Evolutionary conservation across 2,113 vertebrate genomes (phyloP), one percentile per base, ranked within the genome.

Genomic region (Lepidothrix coronata): DNA sequence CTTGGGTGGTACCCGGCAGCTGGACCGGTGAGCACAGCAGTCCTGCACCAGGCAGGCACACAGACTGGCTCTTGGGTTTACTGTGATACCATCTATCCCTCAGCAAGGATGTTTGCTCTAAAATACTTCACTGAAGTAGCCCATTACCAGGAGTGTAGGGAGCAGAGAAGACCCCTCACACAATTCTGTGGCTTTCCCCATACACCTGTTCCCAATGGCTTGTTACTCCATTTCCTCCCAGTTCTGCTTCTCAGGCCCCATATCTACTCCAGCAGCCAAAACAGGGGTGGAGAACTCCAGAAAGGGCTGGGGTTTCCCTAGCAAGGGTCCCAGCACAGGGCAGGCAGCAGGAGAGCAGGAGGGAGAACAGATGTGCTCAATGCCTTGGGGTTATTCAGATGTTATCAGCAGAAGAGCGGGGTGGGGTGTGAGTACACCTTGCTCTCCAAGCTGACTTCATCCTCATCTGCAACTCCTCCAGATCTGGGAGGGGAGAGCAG

Each of bases 381-480:
- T 88, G 92, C 96, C 95, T 71, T 4, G 41, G 16, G 91, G 94
- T 87, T 88, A 94, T 54, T 49, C 70, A 82, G 96, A 95, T 94
- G 44, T 43, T 94, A 96, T 93, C 85, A 0, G 33, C 37, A 49
- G 80, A 52, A 43, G 37, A 66, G 76, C 10, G 2, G 89, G 88
- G 84, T 67, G 67, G 82, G 79, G 91, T 92, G 68, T 2, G 28
- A 84, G 48, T 79, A 93, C 90, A 95, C 95, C 93, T 96, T 85
- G 81, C 90, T 95, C 73, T 95, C 81, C 74, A 75, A 33, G 91
- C 93, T 93, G 93, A 96, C 90, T 94, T 94, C 93, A 96, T 94
- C 84, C 31, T 79, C 89, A 88, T 91, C 93, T 91, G 73, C 39
- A 2, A 72, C 96, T 96, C 94, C 96, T 92, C 87, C 85, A 88